Base-by-base conservation (phyloP, 2,888 invertebrate genomes). In the Sericinus montela region DNA sequence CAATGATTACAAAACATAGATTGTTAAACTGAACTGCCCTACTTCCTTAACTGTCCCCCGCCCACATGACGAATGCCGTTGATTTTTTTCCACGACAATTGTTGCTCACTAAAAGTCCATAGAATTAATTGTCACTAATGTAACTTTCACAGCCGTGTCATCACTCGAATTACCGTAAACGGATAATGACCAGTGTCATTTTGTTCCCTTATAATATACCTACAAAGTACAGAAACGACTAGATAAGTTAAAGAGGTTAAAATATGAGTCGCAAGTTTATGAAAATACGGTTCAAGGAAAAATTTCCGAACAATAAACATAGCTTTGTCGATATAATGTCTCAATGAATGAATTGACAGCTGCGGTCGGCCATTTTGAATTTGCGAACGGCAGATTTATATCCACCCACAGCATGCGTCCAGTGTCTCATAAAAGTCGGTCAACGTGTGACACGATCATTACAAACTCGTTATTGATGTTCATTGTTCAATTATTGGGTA, bases 331-430 rank as follows among this genome's bases (percentile, higher is more conserved):
- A 45, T 58, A 60, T 63, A 75, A 84, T 67, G 68, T 77, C 78
- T 83, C 79, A 75, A 84, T 83, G 66, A 62, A 62, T 54, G 55
- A 62, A 72, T 75, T 83, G 86, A 84, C 86, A 87, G 85, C 84
- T 86, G 85, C 63, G 72, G 73, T 73, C 75, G 54, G 62, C 59
- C 63, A 75, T 74, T 71, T 79, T 77, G 71, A 71, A 73, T 69
- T 72, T 62, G 61, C 62, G 62, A 59, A 63, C 63, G 57, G 62
- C 66, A 72, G 71, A 70, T 73, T 60, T 65, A 65, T 63, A 72
- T 75, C 76, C 81, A 72, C 79, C 79, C 73, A 78, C 75, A 59
- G 59, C 58, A 46, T 52, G 57, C 56, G 56, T 51, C 47, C 46
- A 53, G 51, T 55, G 53, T 52, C 40, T 14, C 40, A 41, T 42